Conservation (phyloP, 2,797 vertebrate genomes). For the Pteronotus mesoamericanus region DNA sequence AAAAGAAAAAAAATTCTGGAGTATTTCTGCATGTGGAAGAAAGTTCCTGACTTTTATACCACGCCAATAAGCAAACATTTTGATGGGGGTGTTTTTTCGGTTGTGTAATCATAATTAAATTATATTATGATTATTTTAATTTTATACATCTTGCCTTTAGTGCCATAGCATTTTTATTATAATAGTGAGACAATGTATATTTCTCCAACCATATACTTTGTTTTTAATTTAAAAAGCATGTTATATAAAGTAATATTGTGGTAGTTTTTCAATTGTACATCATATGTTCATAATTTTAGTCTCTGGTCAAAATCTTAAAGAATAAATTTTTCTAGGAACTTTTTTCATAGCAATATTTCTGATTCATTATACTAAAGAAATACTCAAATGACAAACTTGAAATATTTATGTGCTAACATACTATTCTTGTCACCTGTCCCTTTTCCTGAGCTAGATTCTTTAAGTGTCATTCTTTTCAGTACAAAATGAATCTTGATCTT, state of each 20-base stretch:
- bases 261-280: neutral
- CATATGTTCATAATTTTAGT: neutral
- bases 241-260: neutral
- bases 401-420: neutral
- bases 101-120: neutral
- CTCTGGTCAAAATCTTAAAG: neutral
- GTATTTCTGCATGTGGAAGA: neutral
- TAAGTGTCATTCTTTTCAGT: neutral
- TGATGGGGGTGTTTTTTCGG: neutral
- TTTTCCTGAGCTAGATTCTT: neutral
- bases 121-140: neutral
- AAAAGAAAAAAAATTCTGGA: neutral
- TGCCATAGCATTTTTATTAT: neutral
- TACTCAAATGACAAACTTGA: neutral
- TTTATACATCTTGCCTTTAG: neutral
- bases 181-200: neutral
- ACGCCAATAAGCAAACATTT: neutral
- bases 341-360: neutral
- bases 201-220: neutral
- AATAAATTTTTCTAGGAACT: neutral
- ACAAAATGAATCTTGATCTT: neutral
- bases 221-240: neutral
- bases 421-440: neutral
- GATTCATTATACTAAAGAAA: neutral
- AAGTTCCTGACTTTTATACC: neutral